phyloP scores from a whole-genome alignment of 2,797 vertebrate genomes.

The Eulemur albifrons region DNA sequence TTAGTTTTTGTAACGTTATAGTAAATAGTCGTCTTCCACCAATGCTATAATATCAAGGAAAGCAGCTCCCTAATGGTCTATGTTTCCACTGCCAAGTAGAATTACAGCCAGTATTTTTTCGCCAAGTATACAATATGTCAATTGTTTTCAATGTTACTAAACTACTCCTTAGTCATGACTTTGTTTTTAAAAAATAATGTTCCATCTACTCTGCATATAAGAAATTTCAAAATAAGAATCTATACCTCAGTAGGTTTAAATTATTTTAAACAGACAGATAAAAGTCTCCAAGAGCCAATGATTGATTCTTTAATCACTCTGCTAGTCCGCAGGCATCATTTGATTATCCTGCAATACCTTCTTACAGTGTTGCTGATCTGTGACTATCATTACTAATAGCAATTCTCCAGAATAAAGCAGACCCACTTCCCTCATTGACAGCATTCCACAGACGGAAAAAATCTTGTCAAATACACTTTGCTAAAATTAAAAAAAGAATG shows the following conservation, averaged over 20 bases:
- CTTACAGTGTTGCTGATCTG: background rate
- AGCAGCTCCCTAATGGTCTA: background rate
- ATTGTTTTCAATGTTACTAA: background rate
- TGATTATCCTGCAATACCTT: background rate
- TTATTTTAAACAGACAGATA: conserved; percentile 31
- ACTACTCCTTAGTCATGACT: background rate
- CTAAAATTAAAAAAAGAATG: conserved; percentile 61
- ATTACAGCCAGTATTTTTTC: background rate
- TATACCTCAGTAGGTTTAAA: background rate
- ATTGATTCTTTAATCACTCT: conserved; percentile 52
- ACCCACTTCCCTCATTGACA: conserved; percentile 16
- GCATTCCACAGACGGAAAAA: conserved; percentile 5
- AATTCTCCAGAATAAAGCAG: conserved; percentile 15
- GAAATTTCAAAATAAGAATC: conserved; percentile 22
- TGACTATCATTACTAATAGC: conserved; percentile 18
- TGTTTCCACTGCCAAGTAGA: background rate
- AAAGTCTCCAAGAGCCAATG: conserved; percentile 1
- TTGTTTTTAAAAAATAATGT: background rate
- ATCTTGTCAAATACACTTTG: conserved; percentile 50
- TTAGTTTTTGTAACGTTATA: background rate
- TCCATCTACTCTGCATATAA: background rate
- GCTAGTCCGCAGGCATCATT: background rate
- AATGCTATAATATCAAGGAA: background rate
- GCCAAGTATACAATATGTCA: background rate
- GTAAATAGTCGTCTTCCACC: background rate